Percentiles rank a stretch among this genome's conserved stretches.
Conservation (phyloP, 2,113 vertebrate species). For the Numida meleagris region DNA sequence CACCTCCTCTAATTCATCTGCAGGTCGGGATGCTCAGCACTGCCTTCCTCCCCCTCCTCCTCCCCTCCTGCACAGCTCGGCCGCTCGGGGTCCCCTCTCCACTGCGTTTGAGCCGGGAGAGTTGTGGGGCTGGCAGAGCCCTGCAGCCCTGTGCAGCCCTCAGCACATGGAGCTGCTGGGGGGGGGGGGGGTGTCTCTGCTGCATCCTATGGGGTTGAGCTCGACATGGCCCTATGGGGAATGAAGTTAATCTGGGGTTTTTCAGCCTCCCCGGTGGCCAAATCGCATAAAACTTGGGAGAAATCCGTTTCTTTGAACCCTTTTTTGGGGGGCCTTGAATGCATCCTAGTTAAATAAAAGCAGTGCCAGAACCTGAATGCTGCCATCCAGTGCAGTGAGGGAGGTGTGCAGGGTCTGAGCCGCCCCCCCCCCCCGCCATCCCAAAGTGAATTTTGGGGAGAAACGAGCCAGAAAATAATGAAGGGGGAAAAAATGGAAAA, state of each 20-base stretch:
- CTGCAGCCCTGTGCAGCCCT: not conserved
- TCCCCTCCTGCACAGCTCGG: not conserved
- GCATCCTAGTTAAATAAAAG: too few relatives aligned
- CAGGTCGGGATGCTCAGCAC: not conserved
- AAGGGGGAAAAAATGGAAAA: not conserved
- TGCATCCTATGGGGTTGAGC: not conserved
- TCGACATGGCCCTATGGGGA: fast-evolving
- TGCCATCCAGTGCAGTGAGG: not conserved
- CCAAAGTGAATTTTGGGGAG: not conserved
- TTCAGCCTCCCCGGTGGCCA: not conserved
- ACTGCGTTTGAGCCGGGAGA: not conserved
- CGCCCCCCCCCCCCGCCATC: too few relatives aligned
- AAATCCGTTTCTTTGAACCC: not conserved
- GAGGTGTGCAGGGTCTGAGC: too few relatives aligned
- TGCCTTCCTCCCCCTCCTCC: not conserved
- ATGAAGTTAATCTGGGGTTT: not conserved
- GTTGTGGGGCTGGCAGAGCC: not conserved
- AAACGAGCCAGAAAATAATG: not conserved
- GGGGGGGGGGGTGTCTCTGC: not conserved
- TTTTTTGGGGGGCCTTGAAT: not conserved
- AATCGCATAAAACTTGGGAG: not conserved
- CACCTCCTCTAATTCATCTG: not conserved
- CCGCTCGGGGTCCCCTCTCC: constrained; percentile 36
- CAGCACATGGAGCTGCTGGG: fast-evolving
- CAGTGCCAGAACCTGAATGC: not conserved